A percentile compares a stretch with the other conserved stretches of the same genome.
These are phyloP conservation scores for Drosophila flavopinicola DNA, from an alignment of 2,888 invertebrate genomes.

Conservation along the genomic window DNA sequence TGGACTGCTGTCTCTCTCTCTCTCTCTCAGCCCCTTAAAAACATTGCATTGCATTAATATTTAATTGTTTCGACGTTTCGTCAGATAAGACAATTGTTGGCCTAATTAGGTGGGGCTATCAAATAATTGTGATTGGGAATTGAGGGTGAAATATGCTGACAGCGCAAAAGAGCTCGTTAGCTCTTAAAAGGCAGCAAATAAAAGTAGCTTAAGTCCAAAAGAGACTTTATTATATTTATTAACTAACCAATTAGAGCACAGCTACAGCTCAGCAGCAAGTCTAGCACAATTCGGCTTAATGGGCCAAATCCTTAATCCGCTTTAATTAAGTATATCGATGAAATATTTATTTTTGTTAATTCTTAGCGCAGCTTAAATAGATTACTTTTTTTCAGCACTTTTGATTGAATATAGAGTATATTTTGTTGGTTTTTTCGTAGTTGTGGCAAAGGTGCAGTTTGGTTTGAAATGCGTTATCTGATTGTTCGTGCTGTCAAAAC, in stretches of 20 bases:
- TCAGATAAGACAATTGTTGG: conserved; percentile 54
- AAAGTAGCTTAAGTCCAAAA: conserved; percentile 1
- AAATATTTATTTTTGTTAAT: too few relatives aligned
- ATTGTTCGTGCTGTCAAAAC: conserved; percentile 31
- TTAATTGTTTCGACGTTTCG: conserved; percentile 57
- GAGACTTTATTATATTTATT: not conserved
- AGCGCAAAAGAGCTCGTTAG: conserved; percentile 14
- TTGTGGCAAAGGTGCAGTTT: too few relatives aligned
- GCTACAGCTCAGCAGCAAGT: too few relatives aligned
- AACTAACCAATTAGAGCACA: not conserved
- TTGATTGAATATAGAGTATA: too few relatives aligned
- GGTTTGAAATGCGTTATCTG: conserved; percentile 1
- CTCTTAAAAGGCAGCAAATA: conserved; percentile 3
- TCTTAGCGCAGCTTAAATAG: too few relatives aligned
- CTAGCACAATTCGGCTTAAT: too few relatives aligned
- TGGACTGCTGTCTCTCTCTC: conserved; percentile 14
- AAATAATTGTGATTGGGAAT: conserved; percentile 44
- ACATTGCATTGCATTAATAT: conserved; percentile 66
- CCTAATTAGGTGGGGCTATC: conserved; percentile 60
- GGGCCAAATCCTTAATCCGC: too few relatives aligned
- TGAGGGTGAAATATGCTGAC: conserved; percentile 25
- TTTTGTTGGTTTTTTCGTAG: not conserved
- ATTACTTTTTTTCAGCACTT: too few relatives aligned
- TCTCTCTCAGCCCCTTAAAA: conserved; percentile 24
- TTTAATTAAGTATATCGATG: too few relatives aligned